Percentiles rank a stretch among this genome's conserved stretches.
phyloP scores from a whole-genome alignment of 2,888 invertebrate species.

The Pemphredon lugubris region DNA sequence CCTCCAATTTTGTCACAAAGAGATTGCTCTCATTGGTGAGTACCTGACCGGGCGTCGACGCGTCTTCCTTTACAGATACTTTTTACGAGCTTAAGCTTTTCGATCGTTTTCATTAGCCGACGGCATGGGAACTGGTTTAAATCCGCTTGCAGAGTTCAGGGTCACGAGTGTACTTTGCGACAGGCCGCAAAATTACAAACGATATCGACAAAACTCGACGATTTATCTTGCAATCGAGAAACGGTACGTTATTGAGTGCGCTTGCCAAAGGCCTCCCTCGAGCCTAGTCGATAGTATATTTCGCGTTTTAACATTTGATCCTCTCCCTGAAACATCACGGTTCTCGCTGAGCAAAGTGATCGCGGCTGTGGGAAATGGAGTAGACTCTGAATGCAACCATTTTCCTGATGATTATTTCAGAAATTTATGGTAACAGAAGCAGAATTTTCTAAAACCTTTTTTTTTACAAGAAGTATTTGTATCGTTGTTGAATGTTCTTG shows the following conservation, averaged over 20 bases:
- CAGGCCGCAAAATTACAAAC: neutral
- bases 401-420: too few relatives aligned
- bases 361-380: too few relatives aligned
- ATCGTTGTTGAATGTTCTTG: too few relatives aligned
- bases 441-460: too few relatives aligned
- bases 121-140: conserved; percentile 19
- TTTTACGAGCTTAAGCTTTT: conserved; percentile 6
- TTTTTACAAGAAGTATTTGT: too few relatives aligned
- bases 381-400: too few relatives aligned
- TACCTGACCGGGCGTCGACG: neutral
- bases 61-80: neutral
- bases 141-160: conserved; percentile 19
- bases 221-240: conserved; percentile 33
- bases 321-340: too few relatives aligned
- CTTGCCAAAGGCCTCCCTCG: conserved; percentile 8
- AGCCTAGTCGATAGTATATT: conserved; percentile 28
- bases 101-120: conserved; percentile 10
- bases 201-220: conserved; percentile 10
- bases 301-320: conserved; percentile 13
- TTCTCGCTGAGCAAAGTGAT: too few relatives aligned
- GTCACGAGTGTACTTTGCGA: conserved; percentile 5
- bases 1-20: conserved; percentile 8
- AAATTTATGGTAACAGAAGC: too few relatives aligned
- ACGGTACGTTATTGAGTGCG: conserved; percentile 31
- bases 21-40: conserved; percentile 14